Evolutionary conservation across 2,113 vertebrate species (phyloP).

Genomic region (Cariama cristata): DNA sequence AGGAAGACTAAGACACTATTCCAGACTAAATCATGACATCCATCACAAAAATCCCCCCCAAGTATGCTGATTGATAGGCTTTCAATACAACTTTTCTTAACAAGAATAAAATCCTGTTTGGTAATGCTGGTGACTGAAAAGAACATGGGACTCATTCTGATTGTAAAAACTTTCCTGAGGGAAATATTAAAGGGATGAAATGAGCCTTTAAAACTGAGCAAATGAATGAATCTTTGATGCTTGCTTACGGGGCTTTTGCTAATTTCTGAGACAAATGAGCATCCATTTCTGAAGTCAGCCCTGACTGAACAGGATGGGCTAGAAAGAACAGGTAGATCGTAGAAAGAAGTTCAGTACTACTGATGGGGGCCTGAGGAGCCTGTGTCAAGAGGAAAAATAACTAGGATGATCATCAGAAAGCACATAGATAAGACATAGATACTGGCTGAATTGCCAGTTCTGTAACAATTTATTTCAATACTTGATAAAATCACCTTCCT

Average conservation of each 20-base stretch:
- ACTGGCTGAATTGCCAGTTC: not conserved
- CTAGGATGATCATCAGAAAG: not conserved
- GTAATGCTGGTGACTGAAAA: not conserved
- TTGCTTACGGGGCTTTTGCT: not conserved
- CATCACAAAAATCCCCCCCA: not conserved
- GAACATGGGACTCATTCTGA: not conserved
- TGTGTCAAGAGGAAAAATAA: not conserved
- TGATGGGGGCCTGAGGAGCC: not conserved
- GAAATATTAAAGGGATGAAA: not conserved
- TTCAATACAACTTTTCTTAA: not conserved
- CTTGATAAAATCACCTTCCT: not conserved
- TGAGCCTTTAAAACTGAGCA: not conserved
- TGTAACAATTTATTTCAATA: not conserved
- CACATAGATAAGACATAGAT: not conserved
- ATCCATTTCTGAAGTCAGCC: not conserved
- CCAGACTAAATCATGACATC: not conserved
- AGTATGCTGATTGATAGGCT: not conserved
- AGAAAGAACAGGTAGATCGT: not conserved
- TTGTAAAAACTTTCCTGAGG: not conserved
- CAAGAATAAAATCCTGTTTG: not conserved
- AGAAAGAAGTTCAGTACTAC: not conserved
- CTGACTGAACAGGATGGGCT: not conserved
- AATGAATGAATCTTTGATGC: not conserved
- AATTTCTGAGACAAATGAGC: not conserved
- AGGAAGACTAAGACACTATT: not conserved